These are phyloP conservation scores for Girardia tigrina DNA, from an alignment of 2,888 invertebrate species.

Conservation along the genomic window DNA sequence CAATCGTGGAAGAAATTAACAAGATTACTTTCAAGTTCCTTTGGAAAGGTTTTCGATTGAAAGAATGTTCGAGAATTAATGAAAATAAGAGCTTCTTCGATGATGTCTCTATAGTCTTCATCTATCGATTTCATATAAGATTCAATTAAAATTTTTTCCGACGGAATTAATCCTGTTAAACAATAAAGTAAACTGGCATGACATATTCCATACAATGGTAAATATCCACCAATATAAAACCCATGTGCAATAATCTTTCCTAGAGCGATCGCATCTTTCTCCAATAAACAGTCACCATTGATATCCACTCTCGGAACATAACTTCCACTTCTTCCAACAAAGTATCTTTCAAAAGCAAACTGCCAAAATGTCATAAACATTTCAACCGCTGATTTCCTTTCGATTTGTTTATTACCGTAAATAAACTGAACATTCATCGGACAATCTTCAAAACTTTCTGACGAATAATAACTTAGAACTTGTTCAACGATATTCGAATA, in stretches of 20 bases:
- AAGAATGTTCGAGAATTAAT: not conserved
- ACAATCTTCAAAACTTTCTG: conserved; percentile 2
- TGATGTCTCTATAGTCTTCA: conserved; percentile 10
- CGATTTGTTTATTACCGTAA: not conserved
- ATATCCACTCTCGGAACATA: not conserved
- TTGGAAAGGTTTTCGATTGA: not conserved
- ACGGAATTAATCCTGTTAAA: not conserved
- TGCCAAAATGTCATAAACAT: conserved; percentile 19
- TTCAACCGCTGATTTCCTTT: not conserved
- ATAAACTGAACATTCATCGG: conserved; percentile 23
- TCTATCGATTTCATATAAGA: not conserved
- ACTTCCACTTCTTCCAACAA: not conserved
- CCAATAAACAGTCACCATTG: not conserved
- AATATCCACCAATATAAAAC: not conserved
- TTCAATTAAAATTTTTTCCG: not conserved
- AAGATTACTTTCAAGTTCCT: not conserved
- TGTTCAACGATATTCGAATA: not conserved
- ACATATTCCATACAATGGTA: conserved; percentile 3
- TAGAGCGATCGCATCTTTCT: not conserved
- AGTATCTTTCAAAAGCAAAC: conserved; percentile 1
- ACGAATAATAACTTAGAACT: conserved; percentile 4
- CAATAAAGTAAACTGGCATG: not conserved
- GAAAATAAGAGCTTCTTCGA: not conserved
- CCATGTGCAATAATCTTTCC: conserved; percentile 5
- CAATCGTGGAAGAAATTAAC: conserved; percentile 3